A percentile compares a stretch with the other conserved stretches of the same genome.
Conservation (phyloP, 2,113 vertebrate species). For the Bubalus kerabau region DNA sequence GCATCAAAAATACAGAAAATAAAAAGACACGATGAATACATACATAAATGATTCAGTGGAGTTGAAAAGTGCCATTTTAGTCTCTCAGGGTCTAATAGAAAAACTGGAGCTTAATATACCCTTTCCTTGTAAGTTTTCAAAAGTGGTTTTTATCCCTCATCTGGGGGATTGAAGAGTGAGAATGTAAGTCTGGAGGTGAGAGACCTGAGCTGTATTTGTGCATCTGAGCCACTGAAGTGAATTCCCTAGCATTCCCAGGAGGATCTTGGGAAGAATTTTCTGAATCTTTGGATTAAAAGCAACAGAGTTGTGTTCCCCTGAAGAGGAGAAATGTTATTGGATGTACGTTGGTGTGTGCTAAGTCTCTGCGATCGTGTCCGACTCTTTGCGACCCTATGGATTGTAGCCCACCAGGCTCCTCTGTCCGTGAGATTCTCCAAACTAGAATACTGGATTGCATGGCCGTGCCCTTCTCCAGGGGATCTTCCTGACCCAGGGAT, state of each 20-base stretch:
- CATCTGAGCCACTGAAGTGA: background rate
- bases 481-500: background rate
- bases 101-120: background rate
- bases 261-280: background rate
- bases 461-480: background rate
- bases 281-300: conserved; percentile 19
- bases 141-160: background rate
- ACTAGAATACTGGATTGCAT: background rate
- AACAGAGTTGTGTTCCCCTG: background rate
- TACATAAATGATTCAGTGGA: background rate
- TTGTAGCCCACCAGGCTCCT: background rate
- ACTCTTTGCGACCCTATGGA: background rate
- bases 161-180: background rate
- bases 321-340: background rate
- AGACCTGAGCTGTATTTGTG: background rate
- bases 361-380: accelerated
- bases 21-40: background rate
- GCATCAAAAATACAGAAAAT: background rate
- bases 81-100: background rate
- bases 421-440: background rate
- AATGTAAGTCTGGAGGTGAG: background rate
- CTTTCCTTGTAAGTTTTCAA: background rate
- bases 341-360: background rate
- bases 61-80: background rate
- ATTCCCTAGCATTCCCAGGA: background rate